Base-by-base conservation (phyloP, 2,888 invertebrate genomes). In the Plebejus argus region DNA sequence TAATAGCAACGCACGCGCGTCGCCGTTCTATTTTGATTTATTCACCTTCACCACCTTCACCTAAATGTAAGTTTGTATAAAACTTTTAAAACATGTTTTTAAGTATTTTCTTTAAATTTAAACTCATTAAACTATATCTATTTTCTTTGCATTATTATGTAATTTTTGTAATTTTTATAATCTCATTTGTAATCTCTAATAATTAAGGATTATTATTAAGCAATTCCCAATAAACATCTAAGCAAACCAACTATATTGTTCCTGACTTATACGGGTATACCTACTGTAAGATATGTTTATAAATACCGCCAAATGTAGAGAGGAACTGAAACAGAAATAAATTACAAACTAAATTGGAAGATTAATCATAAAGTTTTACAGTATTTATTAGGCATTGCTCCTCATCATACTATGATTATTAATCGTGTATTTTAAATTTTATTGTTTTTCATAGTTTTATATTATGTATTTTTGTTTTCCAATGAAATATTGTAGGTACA, bases 151-250 rank as follows among this genome's bases (percentile, higher is more conserved):
- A 58, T 58, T 20, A 39, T 39, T 20, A 20, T 20, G 8, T 61
- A 23, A 23, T 23, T 20, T 61, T 3, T 61, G 23, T 61, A 12
- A 61, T 12, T 23, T 28, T 66, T 28, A 33, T 61, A 66, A 72
- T 72, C 72, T 72, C 72, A 45, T 45, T 72, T 39, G 71, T 71
- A 72, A 72, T 72, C 45, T 45, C 71, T 23, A 45, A 39, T 23
- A 45, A 39, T n/a, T 71, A 71, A 71, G 39, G 39, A 39, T 71
- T 39, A 71, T 39, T 35, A 33, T n/a, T 66, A 66, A 33, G 66
- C 12, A 28, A 66, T 66, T 66, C 66, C 20, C 20, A 66, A 4
- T 66, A 15, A 33, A 66, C 2, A 33, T 6, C 66, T 66, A 66
- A 66, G 66, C 28, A 18, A 66, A 28, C 3, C 23, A 66, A 23